These are phyloP conservation scores for Cygnus olor DNA, from an alignment of 2,797 vertebrate species.

Conservation along the genomic window DNA sequence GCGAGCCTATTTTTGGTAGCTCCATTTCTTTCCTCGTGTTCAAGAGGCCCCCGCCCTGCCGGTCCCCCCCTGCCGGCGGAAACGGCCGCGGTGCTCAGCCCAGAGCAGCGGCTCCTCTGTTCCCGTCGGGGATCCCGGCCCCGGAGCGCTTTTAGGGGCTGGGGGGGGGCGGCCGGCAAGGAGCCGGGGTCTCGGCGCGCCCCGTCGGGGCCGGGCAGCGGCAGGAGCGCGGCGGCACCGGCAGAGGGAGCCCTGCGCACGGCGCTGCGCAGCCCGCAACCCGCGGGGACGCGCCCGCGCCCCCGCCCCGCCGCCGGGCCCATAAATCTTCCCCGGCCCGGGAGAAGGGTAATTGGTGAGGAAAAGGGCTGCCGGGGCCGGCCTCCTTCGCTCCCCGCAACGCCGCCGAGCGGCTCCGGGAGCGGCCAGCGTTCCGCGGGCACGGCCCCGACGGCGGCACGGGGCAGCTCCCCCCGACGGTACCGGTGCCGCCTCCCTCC, in stretches of 20 bases:
- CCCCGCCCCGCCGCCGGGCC: neutral
- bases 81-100: rapidly evolving
- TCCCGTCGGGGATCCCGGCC: rapidly evolving
- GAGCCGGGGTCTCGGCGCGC: neutral
- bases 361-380: conserved; percentile 60
- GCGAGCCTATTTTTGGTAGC: neutral
- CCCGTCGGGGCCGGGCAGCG: neutral
- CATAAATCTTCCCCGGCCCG: conserved; percentile 44
- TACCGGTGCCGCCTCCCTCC: neutral
- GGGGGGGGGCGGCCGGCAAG: neutral
- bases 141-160: neutral
- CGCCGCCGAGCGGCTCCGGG: neutral
- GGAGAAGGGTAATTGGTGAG: conserved; percentile 59
- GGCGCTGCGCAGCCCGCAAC: neutral
- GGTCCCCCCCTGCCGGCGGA: rapidly evolving
- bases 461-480: no score
- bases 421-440: neutral
- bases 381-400: conserved; percentile 24
- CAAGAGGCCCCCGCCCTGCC: neutral
- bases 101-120: neutral
- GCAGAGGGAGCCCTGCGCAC: conserved; percentile 55
- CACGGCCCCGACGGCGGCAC: neutral
- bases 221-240: neutral
- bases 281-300: neutral
- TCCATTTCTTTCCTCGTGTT: neutral